Base-by-base conservation (phyloP, 1,140 invertebrate species). In the Uloborus diversus region DNA sequence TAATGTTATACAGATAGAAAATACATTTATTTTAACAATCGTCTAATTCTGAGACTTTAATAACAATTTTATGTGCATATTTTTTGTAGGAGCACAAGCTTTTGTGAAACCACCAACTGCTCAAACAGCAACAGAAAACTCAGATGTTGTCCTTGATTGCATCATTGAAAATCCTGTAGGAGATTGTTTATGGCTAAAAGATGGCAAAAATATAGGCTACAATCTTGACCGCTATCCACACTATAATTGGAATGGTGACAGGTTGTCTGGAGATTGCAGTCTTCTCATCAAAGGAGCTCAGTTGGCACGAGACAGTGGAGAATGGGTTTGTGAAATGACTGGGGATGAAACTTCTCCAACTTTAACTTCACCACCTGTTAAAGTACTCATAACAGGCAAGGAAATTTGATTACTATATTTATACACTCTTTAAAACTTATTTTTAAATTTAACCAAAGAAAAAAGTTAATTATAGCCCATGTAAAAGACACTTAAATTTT, bases 311-410 rank as follows among this genome's bases (percentile, higher is more conserved):
- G 82, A 83, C 51, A 68, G 66, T 47, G 82, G 82, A 4, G 66
- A 83, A 65, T 83, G 82, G 82, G 27, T 75, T 3, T 83, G 82
- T 75, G 70, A 73, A 57, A 69, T 83, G 7, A 83, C 78, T 49
- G 82, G 81, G 23, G 81, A 78, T 32, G 23, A 28, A 23, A 37
- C 66, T n/a, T 66, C 68, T 81, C 80, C 71, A 2, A 59, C 69
- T 17, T 23, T 81, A 28, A 66, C 64, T 32, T 81, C 80, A n/a
- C 25, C 37, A 14, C 70, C 80, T 3, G 51, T 35, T 23, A 81
- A 80, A 27, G 9, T 80, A 83, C 27, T 78, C 3, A 57, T 78
- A 14, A 47, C 69, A 59, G 69, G 69, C n/a, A n/a, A n/a, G n/a
- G n/a, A n/a, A n/a, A n/a, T n/a, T n/a, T n/a, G n/a, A n/a, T n/a